Percentiles rank a stretch among this genome's conserved stretches.
phyloP scores from a whole-genome alignment of 2,113 vertebrate genomes.

The Fulmarus glacialis region DNA sequence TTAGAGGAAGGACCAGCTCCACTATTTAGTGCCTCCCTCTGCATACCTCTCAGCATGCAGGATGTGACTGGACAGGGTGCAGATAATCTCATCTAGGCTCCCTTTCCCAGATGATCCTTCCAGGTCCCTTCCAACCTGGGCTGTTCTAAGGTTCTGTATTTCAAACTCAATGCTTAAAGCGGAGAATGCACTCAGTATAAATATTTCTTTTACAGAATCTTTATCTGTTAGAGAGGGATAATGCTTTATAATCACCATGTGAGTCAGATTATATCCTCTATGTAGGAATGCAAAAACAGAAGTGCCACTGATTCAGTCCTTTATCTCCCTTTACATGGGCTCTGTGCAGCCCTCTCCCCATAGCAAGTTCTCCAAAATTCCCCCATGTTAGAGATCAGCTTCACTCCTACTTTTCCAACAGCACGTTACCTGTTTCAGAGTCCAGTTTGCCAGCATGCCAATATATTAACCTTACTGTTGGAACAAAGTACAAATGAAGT shows the following conservation, averaged over 20 bases:
- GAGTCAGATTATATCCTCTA: neutral
- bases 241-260: neutral
- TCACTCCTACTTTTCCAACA: neutral
- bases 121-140: neutral
- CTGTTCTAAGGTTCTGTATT: neutral
- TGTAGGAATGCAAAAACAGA: neutral
- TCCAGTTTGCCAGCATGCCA: neutral
- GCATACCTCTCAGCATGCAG: neutral
- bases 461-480: neutral
- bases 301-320: neutral
- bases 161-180: neutral
- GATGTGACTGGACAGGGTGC: neutral
- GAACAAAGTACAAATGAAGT: neutral
- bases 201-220: neutral
- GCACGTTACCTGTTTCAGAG: neutral
- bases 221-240: neutral
- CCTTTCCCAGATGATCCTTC: neutral
- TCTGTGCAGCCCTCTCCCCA: neutral
- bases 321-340: neutral
- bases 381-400: neutral
- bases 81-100: neutral
- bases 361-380: neutral
- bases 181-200: neutral
- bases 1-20: neutral
- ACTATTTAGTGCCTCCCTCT: neutral